phyloP scores from a whole-genome alignment of 1,140 invertebrate genomes.

The Anastrepha obliqua region DNA sequence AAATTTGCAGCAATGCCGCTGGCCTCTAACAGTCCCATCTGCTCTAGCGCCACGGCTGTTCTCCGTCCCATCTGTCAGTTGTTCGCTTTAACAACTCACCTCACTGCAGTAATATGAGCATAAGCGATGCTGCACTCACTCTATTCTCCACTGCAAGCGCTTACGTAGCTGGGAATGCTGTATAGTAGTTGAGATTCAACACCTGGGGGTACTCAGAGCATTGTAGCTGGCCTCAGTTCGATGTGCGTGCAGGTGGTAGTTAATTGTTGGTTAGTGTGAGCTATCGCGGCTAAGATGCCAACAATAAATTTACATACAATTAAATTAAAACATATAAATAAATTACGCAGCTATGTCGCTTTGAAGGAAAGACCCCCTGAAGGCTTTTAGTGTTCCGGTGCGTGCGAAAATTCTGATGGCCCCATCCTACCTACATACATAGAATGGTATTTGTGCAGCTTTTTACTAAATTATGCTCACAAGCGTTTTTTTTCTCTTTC shows the following conservation, averaged over 20 bases:
- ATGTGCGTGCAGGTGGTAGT: background rate
- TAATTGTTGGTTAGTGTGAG: background rate
- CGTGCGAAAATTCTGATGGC: no score
- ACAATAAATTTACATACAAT: constrained; percentile 35
- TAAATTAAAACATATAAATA: constrained; percentile 30
- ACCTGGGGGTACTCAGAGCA: no score
- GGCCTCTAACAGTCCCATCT: background rate
- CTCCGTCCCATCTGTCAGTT: background rate
- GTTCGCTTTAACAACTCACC: background rate
- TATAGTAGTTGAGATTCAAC: no score
- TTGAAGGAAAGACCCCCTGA: background rate
- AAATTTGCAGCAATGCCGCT: background rate
- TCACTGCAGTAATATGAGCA: background rate
- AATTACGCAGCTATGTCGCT: background rate
- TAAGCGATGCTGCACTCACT: background rate
- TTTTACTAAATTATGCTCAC: no score
- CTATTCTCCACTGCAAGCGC: no score
- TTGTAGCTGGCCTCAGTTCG: background rate
- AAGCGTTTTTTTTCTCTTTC: no score
- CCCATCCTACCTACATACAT: no score
- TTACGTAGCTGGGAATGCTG: no score
- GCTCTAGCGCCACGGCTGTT: background rate
- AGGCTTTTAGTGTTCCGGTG: no score
- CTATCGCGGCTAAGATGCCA: background rate
- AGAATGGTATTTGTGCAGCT: no score